Percentiles rank a stretch among this genome's conserved stretches.
Conservation (phyloP, 2,113 vertebrate genomes). For the Pseudorasbora parva region DNA sequence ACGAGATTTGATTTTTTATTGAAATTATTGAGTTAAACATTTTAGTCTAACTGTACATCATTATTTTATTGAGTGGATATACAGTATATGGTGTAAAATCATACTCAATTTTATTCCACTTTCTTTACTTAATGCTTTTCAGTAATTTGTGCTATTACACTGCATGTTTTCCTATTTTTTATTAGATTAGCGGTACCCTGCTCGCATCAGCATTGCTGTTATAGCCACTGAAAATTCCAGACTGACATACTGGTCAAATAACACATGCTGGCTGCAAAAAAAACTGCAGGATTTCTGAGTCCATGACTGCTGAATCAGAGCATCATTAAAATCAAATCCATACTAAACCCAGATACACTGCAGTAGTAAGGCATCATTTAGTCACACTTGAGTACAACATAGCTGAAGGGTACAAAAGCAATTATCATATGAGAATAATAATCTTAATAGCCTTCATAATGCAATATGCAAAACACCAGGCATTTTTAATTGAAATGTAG, state of each 20-base stretch:
- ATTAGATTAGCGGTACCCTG: too few relatives aligned
- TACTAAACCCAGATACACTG: not conserved
- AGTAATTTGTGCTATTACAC: not conserved
- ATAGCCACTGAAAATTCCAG: not conserved
- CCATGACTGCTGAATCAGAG: constrained; percentile 22
- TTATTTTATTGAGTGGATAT: not conserved
- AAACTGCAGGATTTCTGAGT: not conserved
- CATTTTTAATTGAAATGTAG: not conserved
- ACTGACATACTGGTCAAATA: not conserved
- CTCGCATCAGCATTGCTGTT: not conserved
- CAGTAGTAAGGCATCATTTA: not conserved
- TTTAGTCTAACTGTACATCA: not conserved
- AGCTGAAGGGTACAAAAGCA: not conserved
- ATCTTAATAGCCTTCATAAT: not conserved
- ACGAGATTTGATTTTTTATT: not conserved
- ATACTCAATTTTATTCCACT: not conserved
- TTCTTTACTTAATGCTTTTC: not conserved
- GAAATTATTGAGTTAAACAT: not conserved
- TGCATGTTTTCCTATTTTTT: not conserved
- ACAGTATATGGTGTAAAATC: not conserved
- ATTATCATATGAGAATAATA: not conserved
- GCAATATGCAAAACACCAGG: not conserved
- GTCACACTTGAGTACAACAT: not conserved
- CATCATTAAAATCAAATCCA: not conserved
- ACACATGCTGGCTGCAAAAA: not conserved